phyloP scores from a whole-genome alignment of 2,888 invertebrate species.

The Zootermopsis nevadensis region DNA sequence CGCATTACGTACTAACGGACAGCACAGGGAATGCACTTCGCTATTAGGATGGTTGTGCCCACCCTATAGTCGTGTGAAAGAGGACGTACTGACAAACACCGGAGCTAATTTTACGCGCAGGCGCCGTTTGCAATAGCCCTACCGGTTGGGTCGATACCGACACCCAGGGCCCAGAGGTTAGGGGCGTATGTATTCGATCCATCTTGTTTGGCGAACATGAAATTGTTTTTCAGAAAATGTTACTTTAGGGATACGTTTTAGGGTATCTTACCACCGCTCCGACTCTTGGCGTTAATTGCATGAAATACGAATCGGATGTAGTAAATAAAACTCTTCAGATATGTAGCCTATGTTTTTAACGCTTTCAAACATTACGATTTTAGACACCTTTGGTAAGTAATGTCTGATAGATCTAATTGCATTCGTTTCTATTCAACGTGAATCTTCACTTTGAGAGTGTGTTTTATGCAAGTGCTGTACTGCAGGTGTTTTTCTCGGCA shows the following conservation, averaged over 20 bases:
- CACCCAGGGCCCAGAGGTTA: conserved; percentile 29
- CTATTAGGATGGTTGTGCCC: background rate
- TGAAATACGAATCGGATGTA: too few relatives aligned
- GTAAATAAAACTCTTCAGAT: too few relatives aligned
- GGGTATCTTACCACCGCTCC: too few relatives aligned
- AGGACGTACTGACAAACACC: conserved; percentile 16
- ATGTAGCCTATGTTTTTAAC: too few relatives aligned
- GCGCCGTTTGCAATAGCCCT: background rate
- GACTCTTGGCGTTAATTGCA: too few relatives aligned
- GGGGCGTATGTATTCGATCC: conserved; percentile 33
- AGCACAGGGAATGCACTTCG: background rate
- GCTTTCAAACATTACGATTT: too few relatives aligned
- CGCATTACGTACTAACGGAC: conserved; percentile 18
- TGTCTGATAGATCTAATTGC: too few relatives aligned
- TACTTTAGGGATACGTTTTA: conserved; percentile 11
- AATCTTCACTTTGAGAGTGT: too few relatives aligned
- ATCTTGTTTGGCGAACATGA: conserved; percentile 2
- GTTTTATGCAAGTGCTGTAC: too few relatives aligned
- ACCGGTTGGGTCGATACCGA: conserved; percentile 36
- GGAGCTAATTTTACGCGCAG: conserved; percentile 9
- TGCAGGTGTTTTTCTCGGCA: too few relatives aligned
- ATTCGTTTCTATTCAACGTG: too few relatives aligned
- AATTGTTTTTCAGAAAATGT: conserved; percentile 7
- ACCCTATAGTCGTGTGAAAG: background rate
- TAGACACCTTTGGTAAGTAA: too few relatives aligned